These are phyloP conservation scores for Dryas iulia DNA, from an alignment of 1,140 invertebrate species.

Conservation along the genomic window DNA sequence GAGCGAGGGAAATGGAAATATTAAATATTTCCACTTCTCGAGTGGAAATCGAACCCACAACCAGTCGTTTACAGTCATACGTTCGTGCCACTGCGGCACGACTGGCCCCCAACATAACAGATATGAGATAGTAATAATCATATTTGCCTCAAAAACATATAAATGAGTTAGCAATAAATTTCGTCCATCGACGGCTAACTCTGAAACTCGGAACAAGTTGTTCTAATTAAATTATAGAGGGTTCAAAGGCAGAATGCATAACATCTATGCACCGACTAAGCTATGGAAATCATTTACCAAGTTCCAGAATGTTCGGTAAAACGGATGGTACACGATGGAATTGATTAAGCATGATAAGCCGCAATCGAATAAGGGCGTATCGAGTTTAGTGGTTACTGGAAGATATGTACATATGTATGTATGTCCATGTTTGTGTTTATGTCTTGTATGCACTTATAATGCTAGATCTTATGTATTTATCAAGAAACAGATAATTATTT, in stretches of 20 bases:
- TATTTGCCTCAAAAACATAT: conserved; percentile 31
- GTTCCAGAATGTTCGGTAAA: conserved; percentile 33
- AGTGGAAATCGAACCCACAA: too few relatives aligned
- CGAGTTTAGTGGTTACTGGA: not conserved
- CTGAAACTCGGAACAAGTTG: conserved; percentile 51
- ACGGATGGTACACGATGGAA: conserved; percentile 21
- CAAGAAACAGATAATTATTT: too few relatives aligned
- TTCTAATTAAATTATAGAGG: conserved; percentile 65
- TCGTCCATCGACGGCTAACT: conserved; percentile 42
- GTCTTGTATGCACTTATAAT: too few relatives aligned
- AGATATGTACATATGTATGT: not conserved
- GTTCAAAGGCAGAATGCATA: conserved; percentile 66
- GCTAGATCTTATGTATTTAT: too few relatives aligned
- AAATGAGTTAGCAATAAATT: conserved; percentile 58
- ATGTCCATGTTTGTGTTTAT: too few relatives aligned
- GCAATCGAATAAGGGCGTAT: conserved; percentile 14
- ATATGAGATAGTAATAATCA: not conserved
- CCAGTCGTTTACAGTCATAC: too few relatives aligned
- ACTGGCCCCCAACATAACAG: too few relatives aligned
- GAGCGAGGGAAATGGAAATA: too few relatives aligned
- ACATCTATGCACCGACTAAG: conserved; percentile 47
- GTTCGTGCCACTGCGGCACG: too few relatives aligned
- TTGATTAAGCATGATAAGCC: conserved; percentile 20
- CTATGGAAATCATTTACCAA: conserved; percentile 57
- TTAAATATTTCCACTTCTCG: too few relatives aligned